Evolutionary conservation across 2,113 vertebrate genomes (phyloP), one percentile per base, ranked within the genome.

Genomic region (Aegotheles bennettii): DNA sequence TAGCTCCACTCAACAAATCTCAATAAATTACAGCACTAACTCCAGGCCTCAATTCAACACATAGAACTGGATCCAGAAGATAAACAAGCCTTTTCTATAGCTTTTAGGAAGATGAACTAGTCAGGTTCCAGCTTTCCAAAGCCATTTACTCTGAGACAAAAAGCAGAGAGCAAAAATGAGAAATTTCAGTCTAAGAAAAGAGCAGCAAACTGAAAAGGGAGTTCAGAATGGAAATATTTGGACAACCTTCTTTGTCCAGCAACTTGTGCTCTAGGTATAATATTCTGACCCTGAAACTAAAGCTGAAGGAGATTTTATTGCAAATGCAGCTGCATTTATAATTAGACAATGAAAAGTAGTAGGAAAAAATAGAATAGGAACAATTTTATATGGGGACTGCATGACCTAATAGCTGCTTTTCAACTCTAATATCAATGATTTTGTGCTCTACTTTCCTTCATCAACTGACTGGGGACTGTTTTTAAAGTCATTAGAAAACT

Each of bases 351-450:
- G 83, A 93, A 93, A 92, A 92, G 85, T 84, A 60, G 68, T 79
- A 79, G 93, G 88, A 96, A 94, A 94, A 96, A 94, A 96, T 86
- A 97, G 85, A 85, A 90, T 71, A 94, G 48, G 69, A 96, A 69
- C 85, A 89, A 60, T 83, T 91, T 85, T 90, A 40, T 83, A 69
- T 83, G 40, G 76, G 87, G 75, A 69, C 87, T 79, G 9, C 1
- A 2, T 97, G 95, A 93, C 91, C 93, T 85, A 84, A 92, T 70
- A 95, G 47, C 84, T 92, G 74, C 56, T 96, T 96, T 95, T 92
- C 54, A 65, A 45, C 36, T 89, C 48, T 74, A 84, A 69, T 86
- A 91, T 60, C 81, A 87, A 50, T 38, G 59, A 89, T 83, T 94
- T 78, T 80, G 56, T 91, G 92, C 84, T 93, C 78, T 45, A 80